Evolutionary conservation across 2,797 vertebrate species (phyloP).

Genomic region (Spinus pinus): DNA sequence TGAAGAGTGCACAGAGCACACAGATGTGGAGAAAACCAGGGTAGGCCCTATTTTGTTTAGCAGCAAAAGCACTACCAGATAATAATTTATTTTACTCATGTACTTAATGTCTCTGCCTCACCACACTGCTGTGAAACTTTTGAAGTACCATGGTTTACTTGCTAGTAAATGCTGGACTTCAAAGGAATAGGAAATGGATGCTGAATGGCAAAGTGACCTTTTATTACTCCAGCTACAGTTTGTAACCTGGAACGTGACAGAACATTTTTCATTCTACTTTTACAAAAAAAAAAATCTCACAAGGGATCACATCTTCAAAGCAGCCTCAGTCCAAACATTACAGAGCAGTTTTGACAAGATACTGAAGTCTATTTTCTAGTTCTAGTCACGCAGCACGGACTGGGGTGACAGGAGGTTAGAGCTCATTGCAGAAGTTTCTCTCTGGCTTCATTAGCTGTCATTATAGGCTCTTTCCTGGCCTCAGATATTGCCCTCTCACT

Average conservation of each 20-base stretch:
- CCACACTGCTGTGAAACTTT: constrained; percentile 39
- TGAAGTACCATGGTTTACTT: constrained; percentile 43
- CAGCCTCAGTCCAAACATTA: background rate
- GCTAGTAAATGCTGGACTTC: constrained; percentile 51
- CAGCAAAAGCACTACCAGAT: constrained; percentile 15
- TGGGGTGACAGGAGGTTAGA: background rate
- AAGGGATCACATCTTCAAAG: constrained; percentile 26
- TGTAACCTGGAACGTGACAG: constrained; percentile 46
- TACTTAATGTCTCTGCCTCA: background rate
- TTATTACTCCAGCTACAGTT: constrained; percentile 54
- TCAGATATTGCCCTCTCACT: background rate
- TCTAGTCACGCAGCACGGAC: background rate
- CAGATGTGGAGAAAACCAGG: background rate
- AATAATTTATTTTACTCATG: constrained; percentile 51
- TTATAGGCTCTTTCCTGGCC: background rate
- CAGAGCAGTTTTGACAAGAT: constrained; percentile 11
- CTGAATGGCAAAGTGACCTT: constrained; percentile 63
- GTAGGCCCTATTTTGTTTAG: constrained; percentile 3
- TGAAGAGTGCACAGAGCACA: background rate
- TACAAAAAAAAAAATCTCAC: background rate
- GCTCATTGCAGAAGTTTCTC: background rate
- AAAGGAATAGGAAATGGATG: constrained; percentile 63
- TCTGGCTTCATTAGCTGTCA: background rate
- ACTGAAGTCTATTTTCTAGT: background rate
- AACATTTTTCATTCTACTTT: constrained; percentile 41